These are phyloP conservation scores for Lepus europaeus DNA, from an alignment of 2,113 vertebrate genomes.

Conservation along the genomic window DNA sequence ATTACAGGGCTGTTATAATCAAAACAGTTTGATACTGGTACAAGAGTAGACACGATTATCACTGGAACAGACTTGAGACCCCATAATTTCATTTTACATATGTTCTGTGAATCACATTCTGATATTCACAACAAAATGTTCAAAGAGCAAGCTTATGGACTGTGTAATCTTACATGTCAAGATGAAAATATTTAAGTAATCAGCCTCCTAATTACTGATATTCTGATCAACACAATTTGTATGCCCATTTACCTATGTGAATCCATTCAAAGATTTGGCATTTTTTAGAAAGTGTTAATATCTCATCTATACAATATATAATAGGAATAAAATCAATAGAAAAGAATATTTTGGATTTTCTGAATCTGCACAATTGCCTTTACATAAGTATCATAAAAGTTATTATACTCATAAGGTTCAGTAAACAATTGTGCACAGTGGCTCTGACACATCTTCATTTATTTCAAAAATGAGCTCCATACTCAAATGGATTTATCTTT, in stretches of 20 bases:
- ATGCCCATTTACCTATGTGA: neutral
- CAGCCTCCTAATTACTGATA: neutral
- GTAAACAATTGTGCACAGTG: neutral
- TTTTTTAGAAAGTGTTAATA: neutral
- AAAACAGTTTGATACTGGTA: too few relatives aligned
- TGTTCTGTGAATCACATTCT: neutral
- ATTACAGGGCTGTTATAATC: too few relatives aligned
- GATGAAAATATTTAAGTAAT: neutral
- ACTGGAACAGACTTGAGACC: neutral
- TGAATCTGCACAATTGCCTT: neutral
- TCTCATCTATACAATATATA: neutral
- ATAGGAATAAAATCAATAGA: neutral
- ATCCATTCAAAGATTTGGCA: neutral
- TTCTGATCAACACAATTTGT: neutral
- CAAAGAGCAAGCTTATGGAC: neutral
- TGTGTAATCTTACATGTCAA: neutral
- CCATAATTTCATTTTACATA: neutral
- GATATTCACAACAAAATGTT: neutral
- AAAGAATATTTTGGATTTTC: neutral
- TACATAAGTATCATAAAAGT: neutral
- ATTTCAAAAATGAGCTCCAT: neutral
- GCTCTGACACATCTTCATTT: neutral
- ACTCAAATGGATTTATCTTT: neutral
- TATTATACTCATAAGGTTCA: neutral
- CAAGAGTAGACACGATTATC: too few relatives aligned